phyloP scores from a whole-genome alignment of 2,888 invertebrate genomes.

The Ennomos erosarius region DNA sequence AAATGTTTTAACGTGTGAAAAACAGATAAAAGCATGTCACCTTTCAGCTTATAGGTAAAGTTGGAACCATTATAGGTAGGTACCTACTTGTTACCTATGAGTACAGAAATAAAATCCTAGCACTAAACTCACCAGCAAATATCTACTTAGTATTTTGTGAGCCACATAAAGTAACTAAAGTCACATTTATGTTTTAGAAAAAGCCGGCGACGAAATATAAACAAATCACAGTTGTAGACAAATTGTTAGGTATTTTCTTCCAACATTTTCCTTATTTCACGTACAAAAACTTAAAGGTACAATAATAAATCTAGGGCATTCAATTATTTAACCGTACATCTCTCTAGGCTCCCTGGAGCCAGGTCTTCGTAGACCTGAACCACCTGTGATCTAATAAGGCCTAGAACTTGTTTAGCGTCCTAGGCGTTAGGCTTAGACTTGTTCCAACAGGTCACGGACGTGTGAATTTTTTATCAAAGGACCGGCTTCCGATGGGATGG shows the following conservation, averaged over 20 bases:
- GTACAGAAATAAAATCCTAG: too few species aligned
- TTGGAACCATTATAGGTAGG: too few species aligned
- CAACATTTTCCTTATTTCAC: neutral
- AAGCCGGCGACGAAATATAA: too few species aligned
- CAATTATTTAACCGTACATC: constrained; percentile 21
- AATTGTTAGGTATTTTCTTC: neutral
- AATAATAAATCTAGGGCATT: constrained; percentile 21
- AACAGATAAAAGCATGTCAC: too few species aligned
- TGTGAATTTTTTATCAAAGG: constrained; percentile 24
- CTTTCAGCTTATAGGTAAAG: too few species aligned
- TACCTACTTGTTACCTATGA: too few species aligned
- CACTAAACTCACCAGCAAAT: too few species aligned
- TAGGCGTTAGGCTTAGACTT: constrained; percentile 12
- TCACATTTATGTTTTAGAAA: too few species aligned
- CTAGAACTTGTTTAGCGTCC: constrained; percentile 4
- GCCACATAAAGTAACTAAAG: too few species aligned
- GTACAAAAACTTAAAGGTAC: constrained; percentile 5
- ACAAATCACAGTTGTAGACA: neutral
- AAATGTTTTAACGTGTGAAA: too few species aligned
- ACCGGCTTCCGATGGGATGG: constrained; percentile 10
- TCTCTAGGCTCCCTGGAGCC: constrained; percentile 2
- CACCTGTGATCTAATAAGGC: constrained; percentile 9
- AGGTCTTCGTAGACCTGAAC: constrained; percentile 2
- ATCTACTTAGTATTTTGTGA: too few species aligned
- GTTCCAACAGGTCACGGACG: constrained; percentile 6